Evolutionary conservation across 1,140 invertebrate species (phyloP), one percentile per base, ranked within the genome.

Genomic region (Drosophila tani): DNA sequence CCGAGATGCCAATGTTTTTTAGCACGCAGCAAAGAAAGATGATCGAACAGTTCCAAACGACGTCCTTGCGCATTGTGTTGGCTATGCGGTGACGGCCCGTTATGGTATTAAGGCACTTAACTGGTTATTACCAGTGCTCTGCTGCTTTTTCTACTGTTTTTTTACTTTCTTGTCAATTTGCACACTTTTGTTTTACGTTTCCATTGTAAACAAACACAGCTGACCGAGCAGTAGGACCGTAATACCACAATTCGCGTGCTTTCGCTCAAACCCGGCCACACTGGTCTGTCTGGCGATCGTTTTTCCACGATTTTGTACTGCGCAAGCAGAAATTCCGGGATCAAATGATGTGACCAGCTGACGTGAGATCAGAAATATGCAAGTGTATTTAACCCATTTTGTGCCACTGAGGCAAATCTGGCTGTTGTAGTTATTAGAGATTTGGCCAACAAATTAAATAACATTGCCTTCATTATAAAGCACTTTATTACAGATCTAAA

Each of bases 11-110:
- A 59, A 68, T 58, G 50, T 67, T 69, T 46, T 69, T 68, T 43
- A 68, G 51, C 64, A 77, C 55, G 45, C 64, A 78, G 64, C 56
- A 77, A 27, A 77, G 47, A 45, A 77, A 55, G 46, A 77, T 59
- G 49, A 77, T 45, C 49, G 27, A 55, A 43, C 29, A 68, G 24
- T 78, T 78, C 74, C 74, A 77, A 43, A 75, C 55, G 17, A 65
- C 58, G 46, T 74, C 53, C 71, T 43, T 67, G 41, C 56, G 63
- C 75, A 77, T 77, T 69, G 45, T 74, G 56, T 50, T 75, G 40
- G 40, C 47, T 51, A 38, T 11, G 53, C 53, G 53, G 35, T 21
- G 35, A 56, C 35, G 14, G 53, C 8, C 35, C 35, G 53, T 56
- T 56, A 56, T 24, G 53, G 35, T 56, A 24, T 56, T 56, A 56